Evolutionary conservation across 2,888 invertebrate species (phyloP).

Genomic region (Coelinius sp.): DNA sequence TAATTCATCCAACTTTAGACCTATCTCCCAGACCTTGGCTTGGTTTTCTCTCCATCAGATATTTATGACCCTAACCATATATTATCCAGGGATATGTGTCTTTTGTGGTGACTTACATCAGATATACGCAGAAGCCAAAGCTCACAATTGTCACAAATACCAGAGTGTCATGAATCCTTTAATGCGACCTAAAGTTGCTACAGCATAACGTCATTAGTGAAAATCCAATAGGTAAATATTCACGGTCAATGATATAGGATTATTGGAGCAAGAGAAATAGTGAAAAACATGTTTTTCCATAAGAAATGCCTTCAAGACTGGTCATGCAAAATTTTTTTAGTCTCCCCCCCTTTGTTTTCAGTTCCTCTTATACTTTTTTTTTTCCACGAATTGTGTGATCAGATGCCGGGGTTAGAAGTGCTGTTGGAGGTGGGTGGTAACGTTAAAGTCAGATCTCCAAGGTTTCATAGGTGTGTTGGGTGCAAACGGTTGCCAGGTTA

Average conservation of each 20-base stretch:
- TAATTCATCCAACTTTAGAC: slow-evolving; percentile 4
- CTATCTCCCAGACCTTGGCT: slow-evolving; percentile 31
- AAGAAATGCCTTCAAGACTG: background rate
- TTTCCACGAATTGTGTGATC: slow-evolving; percentile 31
- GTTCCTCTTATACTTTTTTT: background rate
- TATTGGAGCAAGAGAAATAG: background rate
- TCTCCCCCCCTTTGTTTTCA: background rate
- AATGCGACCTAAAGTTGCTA: slow-evolving; percentile 2
- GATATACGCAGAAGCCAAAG: slow-evolving; percentile 21
- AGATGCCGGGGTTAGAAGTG: slow-evolving; percentile 27
- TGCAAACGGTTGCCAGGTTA: slow-evolving; percentile 68
- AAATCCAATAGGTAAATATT: background rate
- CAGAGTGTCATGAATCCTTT: background rate
- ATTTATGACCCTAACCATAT: slow-evolving; percentile 30
- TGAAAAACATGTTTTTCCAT: background rate
- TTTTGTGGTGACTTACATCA: slow-evolving; percentile 14
- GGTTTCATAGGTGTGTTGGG: slow-evolving; percentile 70
- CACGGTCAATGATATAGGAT: background rate
- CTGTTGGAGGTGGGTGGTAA: slow-evolving; percentile 39
- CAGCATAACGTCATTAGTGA: background rate
- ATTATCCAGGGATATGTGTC: slow-evolving; percentile 4
- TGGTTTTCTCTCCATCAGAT: slow-evolving; percentile 29
- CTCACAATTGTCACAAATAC: slow-evolving; percentile 19
- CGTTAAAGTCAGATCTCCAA: slow-evolving; percentile 69
- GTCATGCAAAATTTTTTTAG: background rate